Evolutionary conservation across 1,140 invertebrate genomes (phyloP).

Genomic region (Drosophila subobscura): DNA sequence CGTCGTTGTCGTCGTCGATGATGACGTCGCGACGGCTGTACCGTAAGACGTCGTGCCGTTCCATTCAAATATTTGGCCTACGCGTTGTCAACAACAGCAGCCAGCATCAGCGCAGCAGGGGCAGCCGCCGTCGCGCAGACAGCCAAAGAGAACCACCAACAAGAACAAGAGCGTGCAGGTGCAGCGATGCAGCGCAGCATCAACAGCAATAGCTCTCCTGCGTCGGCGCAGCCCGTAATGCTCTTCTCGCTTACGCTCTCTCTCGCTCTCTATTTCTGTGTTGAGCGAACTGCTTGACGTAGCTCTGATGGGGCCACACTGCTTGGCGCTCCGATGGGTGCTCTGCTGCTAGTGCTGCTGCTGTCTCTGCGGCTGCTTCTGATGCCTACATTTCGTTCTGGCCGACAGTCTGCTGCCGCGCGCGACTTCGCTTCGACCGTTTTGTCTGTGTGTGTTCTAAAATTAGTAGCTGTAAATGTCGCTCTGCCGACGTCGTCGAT

Average conservation of each 20-base stretch:
- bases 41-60: constrained; percentile 53
- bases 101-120: constrained; percentile 27
- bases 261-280: constrained; percentile 10
- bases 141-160: neutral
- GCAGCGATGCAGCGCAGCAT: constrained; percentile 40
- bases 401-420: constrained; percentile 63
- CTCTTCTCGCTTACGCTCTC: constrained; percentile 40
- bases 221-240: constrained; percentile 42
- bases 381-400: constrained; percentile 25
- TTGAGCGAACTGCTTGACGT: neutral
- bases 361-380: constrained; percentile 15
- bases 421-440: constrained; percentile 39
- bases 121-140: neutral
- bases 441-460: constrained; percentile 53
- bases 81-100: constrained; percentile 58
- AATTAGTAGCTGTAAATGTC: constrained; percentile 71
- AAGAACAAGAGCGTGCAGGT: constrained; percentile 9
- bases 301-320: constrained; percentile 19
- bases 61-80: constrained; percentile 75
- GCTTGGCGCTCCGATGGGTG: constrained; percentile 21
- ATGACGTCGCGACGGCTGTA: constrained; percentile 33
- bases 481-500: constrained; percentile 33
- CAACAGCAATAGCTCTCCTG: constrained; percentile 32
- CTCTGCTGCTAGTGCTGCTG: constrained; percentile 5
- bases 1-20: constrained; percentile 6